Conservation (phyloP, 2,888 invertebrate species). For the Drosophila atroscutellata region DNA sequence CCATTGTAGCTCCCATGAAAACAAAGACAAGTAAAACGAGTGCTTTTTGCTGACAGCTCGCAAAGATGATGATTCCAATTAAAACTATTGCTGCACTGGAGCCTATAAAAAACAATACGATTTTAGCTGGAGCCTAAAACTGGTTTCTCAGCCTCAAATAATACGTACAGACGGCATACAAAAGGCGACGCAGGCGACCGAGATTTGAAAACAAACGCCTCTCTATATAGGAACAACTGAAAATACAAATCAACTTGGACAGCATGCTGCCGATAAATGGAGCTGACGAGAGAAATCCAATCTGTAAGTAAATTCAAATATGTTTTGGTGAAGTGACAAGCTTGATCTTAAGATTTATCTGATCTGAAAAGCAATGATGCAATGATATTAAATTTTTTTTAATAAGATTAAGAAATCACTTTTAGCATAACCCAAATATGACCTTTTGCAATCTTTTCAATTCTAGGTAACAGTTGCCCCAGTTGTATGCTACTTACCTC, state of each 20-base stretch:
- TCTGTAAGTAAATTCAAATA: conserved; percentile 43
- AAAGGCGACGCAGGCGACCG: conserved; percentile 68
- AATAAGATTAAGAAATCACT: not conserved
- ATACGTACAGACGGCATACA: conserved; percentile 71
- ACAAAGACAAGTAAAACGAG: conserved; percentile 82
- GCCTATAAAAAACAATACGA: conserved; percentile 54
- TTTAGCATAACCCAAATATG: not conserved
- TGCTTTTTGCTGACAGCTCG: conserved; percentile 79
- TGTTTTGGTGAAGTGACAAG: not conserved
- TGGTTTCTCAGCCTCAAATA: not conserved
- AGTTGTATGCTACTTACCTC: conserved; percentile 71
- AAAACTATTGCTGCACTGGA: conserved; percentile 65
- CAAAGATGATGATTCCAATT: conserved; percentile 75
- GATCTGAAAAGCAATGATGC: not conserved
- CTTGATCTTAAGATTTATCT: not conserved
- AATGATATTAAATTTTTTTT: not conserved
- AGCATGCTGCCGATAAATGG: conserved; percentile 76
- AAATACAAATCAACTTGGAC: conserved; percentile 71
- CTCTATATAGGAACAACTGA: conserved; percentile 67
- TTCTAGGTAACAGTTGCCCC: not conserved
- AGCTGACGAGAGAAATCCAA: conserved; percentile 73
- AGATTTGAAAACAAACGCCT: conserved; percentile 53
- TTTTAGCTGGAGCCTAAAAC: no score
- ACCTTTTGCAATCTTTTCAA: not conserved
- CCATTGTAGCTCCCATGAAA: conserved; percentile 81